Conservation (phyloP, 2,888 invertebrate species). For the Archips xylosteana region DNA sequence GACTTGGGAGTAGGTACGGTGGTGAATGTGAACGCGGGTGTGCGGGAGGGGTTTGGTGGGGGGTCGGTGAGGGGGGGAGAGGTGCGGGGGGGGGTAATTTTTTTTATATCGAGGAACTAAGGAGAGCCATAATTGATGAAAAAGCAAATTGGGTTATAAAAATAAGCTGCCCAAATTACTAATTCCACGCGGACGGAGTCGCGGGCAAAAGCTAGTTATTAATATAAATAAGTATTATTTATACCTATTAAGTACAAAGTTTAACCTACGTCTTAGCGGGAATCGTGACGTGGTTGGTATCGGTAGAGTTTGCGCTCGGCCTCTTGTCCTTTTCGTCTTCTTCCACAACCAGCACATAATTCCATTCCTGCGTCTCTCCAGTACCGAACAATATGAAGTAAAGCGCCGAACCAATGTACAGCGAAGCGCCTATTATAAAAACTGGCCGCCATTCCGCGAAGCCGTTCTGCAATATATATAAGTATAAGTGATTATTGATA, state of each 20-base stretch:
- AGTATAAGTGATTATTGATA: background rate
- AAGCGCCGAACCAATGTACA: constrained; percentile 89
- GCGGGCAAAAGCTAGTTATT: too few species aligned
- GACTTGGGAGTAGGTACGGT: too few species aligned
- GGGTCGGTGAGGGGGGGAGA: too few species aligned
- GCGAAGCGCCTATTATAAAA: constrained; percentile 89
- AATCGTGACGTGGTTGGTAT: constrained; percentile 72
- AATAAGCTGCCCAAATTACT: too few species aligned
- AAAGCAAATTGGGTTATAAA: too few species aligned
- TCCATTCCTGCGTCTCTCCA: constrained; percentile 90
- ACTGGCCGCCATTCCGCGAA: constrained; percentile 90
- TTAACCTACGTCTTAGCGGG: constrained; percentile 66
- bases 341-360: constrained; percentile 73
- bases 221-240: background rate
- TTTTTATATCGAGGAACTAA: too few species aligned
- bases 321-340: constrained; percentile 67
- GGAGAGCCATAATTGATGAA: too few species aligned
- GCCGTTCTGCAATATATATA: constrained; percentile 89
- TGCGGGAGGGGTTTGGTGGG: too few species aligned
- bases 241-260: constrained; percentile 7
- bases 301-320: constrained; percentile 59
- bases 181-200: too few species aligned
- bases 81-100: too few species aligned
- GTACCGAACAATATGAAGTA: constrained; percentile 90
- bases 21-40: too few species aligned